Percentiles rank a stretch among this genome's conserved stretches.
Conservation (phyloP, 2,797 vertebrate species). For the Malacoraja senta region DNA sequence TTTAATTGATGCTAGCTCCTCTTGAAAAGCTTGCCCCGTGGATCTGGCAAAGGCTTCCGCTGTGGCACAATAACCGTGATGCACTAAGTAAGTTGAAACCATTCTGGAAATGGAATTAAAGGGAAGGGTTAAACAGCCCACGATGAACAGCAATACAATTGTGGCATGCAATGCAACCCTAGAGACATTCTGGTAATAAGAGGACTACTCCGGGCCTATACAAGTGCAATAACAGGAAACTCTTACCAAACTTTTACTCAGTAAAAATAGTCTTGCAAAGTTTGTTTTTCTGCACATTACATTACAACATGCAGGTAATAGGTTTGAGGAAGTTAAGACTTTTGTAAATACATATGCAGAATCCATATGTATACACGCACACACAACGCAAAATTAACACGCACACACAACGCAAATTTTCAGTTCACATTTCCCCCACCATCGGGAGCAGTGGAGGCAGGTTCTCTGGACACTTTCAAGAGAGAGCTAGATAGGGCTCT, state of each 20-base stretch:
- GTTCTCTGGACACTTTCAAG: no score
- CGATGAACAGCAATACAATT: background rate
- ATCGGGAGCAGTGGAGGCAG: background rate
- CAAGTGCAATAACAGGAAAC: slow-evolving; percentile 20
- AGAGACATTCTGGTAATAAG: background rate
- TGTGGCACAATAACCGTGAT: slow-evolving; percentile 75
- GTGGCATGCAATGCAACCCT: background rate
- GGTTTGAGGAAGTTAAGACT: background rate
- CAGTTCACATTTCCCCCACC: no score
- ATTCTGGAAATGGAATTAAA: slow-evolving; percentile 60
- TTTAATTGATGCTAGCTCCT: slow-evolving; percentile 74
- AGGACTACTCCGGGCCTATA: slow-evolving; percentile 7
- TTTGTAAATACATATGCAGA: background rate
- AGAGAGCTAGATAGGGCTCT: no score
- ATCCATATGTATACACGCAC: background rate
- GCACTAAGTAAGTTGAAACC: slow-evolving; percentile 73
- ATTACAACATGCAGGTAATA: background rate
- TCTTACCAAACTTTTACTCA: background rate
- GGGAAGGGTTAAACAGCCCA: slow-evolving; percentile 41
- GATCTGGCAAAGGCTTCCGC: slow-evolving; percentile 75
- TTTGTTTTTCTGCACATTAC: background rate
- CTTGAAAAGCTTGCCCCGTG: slow-evolving; percentile 72
- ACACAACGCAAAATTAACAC: slow-evolving; percentile 8
- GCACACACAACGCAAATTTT: background rate
- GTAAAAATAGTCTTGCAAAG: background rate